phyloP scores from a whole-genome alignment of 2,888 invertebrate species.

The Willowsia nigromaculata region DNA sequence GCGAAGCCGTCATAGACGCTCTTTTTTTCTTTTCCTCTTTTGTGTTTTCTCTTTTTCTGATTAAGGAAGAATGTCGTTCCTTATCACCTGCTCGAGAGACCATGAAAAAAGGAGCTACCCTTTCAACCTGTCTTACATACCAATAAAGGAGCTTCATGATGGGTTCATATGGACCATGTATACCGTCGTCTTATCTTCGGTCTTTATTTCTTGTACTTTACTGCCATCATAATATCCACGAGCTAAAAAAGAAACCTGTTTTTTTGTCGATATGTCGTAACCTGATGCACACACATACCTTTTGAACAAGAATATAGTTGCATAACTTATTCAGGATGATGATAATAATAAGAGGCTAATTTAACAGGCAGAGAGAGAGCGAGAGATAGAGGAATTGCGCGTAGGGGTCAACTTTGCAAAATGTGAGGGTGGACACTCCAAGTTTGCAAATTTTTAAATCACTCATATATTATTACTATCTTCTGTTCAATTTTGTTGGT shows the following conservation, averaged over 20 bases:
- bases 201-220: slow-evolving; percentile 15
- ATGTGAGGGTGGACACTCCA: slow-evolving; percentile 73
- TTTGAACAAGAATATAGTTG: slow-evolving; percentile 65
- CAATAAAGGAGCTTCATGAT: slow-evolving; percentile 22
- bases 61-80: slow-evolving; percentile 68
- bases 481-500: slow-evolving; percentile 35
- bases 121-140: slow-evolving; percentile 53
- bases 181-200: neutral
- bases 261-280: neutral
- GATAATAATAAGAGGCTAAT: slow-evolving; percentile 53
- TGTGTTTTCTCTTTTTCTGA: slow-evolving; percentile 38
- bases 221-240: slow-evolving; percentile 67
- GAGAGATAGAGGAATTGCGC: slow-evolving; percentile 60
- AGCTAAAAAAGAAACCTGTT: slow-evolving; percentile 70
- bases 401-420: slow-evolving; percentile 71
- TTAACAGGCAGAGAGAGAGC: no score
- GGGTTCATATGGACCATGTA: neutral
- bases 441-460: slow-evolving; percentile 66
- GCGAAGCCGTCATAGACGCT: neutral
- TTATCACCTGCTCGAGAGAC: slow-evolving; percentile 40
- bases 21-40: slow-evolving; percentile 36
- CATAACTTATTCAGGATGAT: slow-evolving; percentile 63
- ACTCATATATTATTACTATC: slow-evolving; percentile 50
- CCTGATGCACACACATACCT: slow-evolving; percentile 26
- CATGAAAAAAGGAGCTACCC: slow-evolving; percentile 13